phyloP scores from a whole-genome alignment of 2,113 vertebrate genomes.

The Dicaeum eximium region DNA sequence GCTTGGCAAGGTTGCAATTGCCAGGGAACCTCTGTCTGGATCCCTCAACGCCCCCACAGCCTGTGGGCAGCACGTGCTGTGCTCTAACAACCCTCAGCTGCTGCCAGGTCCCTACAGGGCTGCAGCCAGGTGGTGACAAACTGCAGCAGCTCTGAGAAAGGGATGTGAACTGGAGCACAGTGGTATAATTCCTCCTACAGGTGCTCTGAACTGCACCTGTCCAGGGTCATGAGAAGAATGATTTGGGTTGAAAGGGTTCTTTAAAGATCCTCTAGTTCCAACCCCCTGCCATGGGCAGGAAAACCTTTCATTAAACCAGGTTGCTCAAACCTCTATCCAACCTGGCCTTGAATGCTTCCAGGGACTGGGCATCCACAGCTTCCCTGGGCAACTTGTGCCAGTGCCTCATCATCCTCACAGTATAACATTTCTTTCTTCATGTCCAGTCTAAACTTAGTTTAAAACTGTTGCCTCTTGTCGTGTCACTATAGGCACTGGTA shows the following conservation, averaged over 20 bases:
- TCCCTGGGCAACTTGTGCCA: neutral
- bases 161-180: neutral
- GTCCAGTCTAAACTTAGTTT: neutral
- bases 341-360: neutral
- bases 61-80: fast-evolving
- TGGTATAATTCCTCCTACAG: neutral
- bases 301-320: neutral
- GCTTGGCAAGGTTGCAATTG: neutral
- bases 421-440: neutral
- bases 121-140: neutral
- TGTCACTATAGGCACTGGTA: neutral
- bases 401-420: neutral
- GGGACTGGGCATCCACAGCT: neutral
- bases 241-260: neutral
- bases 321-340: neutral
- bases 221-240: neutral
- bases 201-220: neutral
- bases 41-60: fast-evolving
- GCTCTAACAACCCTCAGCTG: neutral
- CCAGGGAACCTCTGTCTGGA: neutral
- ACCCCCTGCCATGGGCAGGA: neutral
- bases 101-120: fast-evolving
- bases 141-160: neutral
- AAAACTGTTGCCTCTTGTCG: neutral
- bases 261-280: neutral